Conservation (phyloP, 2,797 vertebrate genomes). For the Spondyliosoma cantharus region DNA sequence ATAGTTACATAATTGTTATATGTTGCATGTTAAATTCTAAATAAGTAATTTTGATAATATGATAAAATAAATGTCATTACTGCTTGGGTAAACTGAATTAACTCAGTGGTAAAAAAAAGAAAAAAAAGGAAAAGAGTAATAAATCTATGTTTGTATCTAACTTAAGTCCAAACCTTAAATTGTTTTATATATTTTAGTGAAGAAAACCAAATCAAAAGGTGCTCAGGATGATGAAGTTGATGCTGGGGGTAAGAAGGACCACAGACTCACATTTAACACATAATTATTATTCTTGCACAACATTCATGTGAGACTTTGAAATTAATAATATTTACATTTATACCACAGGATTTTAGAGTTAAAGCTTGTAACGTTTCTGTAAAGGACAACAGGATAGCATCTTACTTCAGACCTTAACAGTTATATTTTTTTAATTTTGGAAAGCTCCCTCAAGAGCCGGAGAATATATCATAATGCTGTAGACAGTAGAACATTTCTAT, state of each 20-base stretch:
- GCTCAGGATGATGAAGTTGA: too few species aligned
- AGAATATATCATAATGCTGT: not conserved
- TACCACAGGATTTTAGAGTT: not conserved
- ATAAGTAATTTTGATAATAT: not conserved
- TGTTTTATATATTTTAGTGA: slow-evolving; percentile 22
- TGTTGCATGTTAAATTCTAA: too few species aligned
- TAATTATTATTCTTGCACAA: not conserved
- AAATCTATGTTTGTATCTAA: not conserved
- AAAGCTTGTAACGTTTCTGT: not conserved
- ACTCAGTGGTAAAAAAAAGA: too few species aligned
- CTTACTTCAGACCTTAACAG: too few species aligned
- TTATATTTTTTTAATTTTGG: not conserved
- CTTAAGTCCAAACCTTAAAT: not conserved
- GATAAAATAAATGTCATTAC: too few species aligned
- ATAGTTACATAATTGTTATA: not conserved
- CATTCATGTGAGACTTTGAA: not conserved
- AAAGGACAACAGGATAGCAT: not conserved
- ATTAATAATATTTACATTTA: not conserved
- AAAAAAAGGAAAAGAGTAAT: too few species aligned
- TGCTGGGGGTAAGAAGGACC: slow-evolving; percentile 33
- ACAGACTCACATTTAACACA: not conserved
- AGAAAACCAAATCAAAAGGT: not conserved
- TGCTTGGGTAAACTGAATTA: too few species aligned
- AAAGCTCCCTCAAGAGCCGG: not conserved
- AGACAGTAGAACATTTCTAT: not conserved